phyloP scores from a whole-genome alignment of 1,140 invertebrate species.

The Notospermus geniculatus region DNA sequence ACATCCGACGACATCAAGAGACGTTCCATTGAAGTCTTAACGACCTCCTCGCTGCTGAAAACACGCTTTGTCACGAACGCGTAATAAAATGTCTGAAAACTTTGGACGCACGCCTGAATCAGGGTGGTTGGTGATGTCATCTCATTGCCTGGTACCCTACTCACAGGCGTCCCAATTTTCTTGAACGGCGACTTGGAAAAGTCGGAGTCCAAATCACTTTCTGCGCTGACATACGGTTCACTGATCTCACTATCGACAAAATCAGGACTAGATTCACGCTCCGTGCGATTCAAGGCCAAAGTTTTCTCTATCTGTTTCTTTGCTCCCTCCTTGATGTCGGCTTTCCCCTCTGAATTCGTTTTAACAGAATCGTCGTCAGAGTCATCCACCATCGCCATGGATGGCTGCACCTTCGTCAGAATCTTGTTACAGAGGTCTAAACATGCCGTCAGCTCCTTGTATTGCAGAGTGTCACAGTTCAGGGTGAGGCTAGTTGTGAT shows the following conservation, averaged over 20 bases:
- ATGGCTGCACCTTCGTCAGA: slow-evolving; percentile 72
- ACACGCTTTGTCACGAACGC: slow-evolving; percentile 59
- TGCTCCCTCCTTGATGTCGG: not conserved
- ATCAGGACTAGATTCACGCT: not conserved
- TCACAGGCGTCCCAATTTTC: not conserved
- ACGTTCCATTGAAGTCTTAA: not conserved
- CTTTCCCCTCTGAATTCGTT: not conserved
- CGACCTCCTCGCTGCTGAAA: slow-evolving; percentile 37
- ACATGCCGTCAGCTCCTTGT: slow-evolving; percentile 65
- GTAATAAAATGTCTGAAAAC: slow-evolving; percentile 70
- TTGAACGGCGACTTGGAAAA: not conserved
- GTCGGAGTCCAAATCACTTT: slow-evolving; percentile 12
- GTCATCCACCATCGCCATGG: slow-evolving; percentile 48
- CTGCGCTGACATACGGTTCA: slow-evolving; percentile 13
- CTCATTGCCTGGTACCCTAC: slow-evolving; percentile 1
- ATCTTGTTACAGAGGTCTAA: slow-evolving; percentile 74
- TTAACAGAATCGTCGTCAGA: slow-evolving; percentile 5
- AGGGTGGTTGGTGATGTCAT: slow-evolving; percentile 31
- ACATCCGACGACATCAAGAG: not conserved
- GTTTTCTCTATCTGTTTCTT: not conserved
- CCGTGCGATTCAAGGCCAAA: not conserved
- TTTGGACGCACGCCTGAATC: slow-evolving; percentile 64
- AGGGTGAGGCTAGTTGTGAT: slow-evolving; percentile 63
- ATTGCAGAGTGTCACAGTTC: slow-evolving; percentile 62
- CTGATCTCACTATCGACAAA: slow-evolving; percentile 6